Base-by-base conservation (phyloP, 2,888 invertebrate species). In the Patella depressa region DNA sequence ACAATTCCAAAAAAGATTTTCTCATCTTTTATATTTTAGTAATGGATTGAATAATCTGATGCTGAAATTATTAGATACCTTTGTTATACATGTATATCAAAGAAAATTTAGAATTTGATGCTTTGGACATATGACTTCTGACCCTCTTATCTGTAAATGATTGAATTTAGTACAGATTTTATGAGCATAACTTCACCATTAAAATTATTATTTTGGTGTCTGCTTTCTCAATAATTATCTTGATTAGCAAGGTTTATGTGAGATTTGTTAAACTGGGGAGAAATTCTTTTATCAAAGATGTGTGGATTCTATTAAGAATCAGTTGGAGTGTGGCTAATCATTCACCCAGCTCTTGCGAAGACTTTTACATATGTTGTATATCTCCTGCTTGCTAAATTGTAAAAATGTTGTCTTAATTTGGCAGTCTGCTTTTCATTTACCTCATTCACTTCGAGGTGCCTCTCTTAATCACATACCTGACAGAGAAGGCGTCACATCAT, bases 331-430 rank as follows among this genome's bases (percentile, higher is more conserved):
- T 65, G 65, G 65, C 65, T 24, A 65, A 65, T 65, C 65, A 65
- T 65, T 65, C 65, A 65, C 65, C 65, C 65, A 65, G 65, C 24
- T 19, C 24, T 65, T 19, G 65, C 19, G 24, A 65, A 65, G 65
- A 65, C 19, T 65, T 65, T 65, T 65, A 65, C 65, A 65, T 65
- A 65, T 65, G 65, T 65, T 65, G 65, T 65, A 19, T 65, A 65
- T 65, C 24, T 19, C 65, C 65, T 65, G 65, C 24, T 65, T 65
- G 24, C 24, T 65, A 65, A 65, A 65, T 65, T 65, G 65, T 65
- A 65, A 65, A 65, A 65, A 65, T 65, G 65, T 65, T 65, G 65
- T 65, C 65, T 65, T 65, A 65, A 65, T 65, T 65, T 65, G 24
- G 65, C 19, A 65, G 65, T 65, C 65, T 65, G 65, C 65, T 65